Percentiles rank a stretch among this genome's conserved stretches.
phyloP scores from a whole-genome alignment of 2,797 vertebrate species.

The Lophotriccus pileatus region DNA sequence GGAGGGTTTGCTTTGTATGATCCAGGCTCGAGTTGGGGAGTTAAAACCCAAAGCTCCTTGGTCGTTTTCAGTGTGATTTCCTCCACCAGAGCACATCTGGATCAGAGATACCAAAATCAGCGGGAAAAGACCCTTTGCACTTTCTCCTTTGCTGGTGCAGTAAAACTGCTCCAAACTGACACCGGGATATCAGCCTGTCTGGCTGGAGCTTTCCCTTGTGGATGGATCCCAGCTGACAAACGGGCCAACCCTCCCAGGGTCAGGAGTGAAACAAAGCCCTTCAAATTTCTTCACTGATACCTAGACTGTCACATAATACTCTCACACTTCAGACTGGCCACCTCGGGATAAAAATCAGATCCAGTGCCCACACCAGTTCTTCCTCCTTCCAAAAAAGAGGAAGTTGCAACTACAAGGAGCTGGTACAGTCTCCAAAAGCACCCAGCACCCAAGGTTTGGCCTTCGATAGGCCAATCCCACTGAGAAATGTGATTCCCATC shows the following conservation, averaged over 20 bases:
- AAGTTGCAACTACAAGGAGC: fast-evolving
- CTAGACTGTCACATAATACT: neutral
- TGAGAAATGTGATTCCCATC: neutral
- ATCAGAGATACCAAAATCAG: neutral
- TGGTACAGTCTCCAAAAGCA: neutral
- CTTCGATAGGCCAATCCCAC: neutral
- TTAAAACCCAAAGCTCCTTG: constrained; percentile 3
- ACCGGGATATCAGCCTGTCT: neutral
- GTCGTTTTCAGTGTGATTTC: neutral
- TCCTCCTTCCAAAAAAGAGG: neutral
- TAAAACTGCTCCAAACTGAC: neutral
- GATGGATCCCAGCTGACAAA: neutral
- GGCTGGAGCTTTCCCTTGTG: neutral
- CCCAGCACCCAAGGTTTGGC: neutral
- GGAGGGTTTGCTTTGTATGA: constrained; percentile 8
- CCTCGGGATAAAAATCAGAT: fast-evolving
- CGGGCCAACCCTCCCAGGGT: neutral
- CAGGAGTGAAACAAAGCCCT: neutral
- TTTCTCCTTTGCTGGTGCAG: neutral
- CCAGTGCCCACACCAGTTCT: neutral
- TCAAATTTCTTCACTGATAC: neutral
- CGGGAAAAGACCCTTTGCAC: neutral
- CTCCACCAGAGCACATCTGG: neutral
- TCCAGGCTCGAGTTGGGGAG: constrained; percentile 2
- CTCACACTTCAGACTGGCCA: neutral